Conservation (phyloP, 2,113 vertebrate genomes). For the Diadophis punctatus region DNA sequence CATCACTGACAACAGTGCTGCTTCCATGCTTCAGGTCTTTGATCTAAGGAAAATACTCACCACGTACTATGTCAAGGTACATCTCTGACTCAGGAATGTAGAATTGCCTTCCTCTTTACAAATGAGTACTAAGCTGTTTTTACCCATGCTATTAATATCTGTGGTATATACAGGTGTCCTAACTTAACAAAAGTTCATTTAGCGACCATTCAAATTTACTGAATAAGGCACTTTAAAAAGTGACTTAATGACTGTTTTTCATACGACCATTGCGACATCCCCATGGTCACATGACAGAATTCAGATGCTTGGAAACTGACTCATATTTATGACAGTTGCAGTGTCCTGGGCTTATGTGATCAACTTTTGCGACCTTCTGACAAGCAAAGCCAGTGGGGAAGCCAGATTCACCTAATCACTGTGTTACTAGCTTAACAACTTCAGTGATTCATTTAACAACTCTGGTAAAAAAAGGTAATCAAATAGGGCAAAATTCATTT, state of each 20-base stretch:
- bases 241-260: not conserved
- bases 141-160: not conserved
- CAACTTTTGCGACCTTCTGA: not conserved
- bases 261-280: not conserved
- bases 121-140: not conserved
- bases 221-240: not conserved
- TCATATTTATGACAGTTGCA: not conserved
- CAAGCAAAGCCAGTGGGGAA: not conserved
- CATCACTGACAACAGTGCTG: conserved; percentile 86
- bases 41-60: conserved; percentile 85
- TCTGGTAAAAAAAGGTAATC: no score
- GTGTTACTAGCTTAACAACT: no score
- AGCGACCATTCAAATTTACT: not conserved
- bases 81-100: not conserved
- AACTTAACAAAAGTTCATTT: not conserved
- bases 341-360: not conserved
- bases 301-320: not conserved
- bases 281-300: not conserved
- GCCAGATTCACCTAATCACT: no score
- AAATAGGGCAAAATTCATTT: no score
- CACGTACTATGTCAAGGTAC: conserved; percentile 86
- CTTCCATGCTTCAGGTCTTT: conserved; percentile 88
- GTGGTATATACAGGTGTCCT: not conserved
- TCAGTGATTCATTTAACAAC: no score
- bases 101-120: not conserved